phyloP scores from a whole-genome alignment of 2,113 vertebrate species.

The Apteryx mantelli region DNA sequence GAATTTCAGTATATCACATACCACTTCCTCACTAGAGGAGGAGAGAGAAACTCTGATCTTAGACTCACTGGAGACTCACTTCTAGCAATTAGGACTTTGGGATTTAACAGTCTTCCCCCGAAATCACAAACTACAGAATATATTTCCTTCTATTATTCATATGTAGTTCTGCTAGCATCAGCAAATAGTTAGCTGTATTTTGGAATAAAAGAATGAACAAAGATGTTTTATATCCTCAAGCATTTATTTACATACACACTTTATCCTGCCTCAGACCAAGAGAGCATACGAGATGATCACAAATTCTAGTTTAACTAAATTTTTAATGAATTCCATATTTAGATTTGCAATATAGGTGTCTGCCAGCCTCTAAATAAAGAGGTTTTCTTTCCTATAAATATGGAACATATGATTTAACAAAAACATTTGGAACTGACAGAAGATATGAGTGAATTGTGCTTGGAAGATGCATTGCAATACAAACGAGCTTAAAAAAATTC shows the following conservation, averaged over 20 bases:
- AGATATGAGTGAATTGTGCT: not conserved
- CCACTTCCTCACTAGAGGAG: not conserved
- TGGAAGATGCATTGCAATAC: not conserved
- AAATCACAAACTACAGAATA: not conserved
- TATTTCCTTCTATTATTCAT: not conserved
- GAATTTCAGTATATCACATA: not conserved
- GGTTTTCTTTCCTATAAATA: not conserved
- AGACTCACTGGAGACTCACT: not conserved
- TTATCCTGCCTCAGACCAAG: too few species aligned
- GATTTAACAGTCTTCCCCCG: not conserved
- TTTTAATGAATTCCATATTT: too few species aligned
- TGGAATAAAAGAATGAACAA: not conserved
- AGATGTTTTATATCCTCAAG: too few species aligned
- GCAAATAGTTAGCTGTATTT: not conserved
- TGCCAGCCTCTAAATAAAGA: not conserved
- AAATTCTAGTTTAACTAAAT: too few species aligned
- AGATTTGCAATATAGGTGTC: not conserved
- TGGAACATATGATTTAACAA: not conserved
- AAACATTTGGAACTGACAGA: not conserved
- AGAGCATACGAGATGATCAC: too few species aligned
- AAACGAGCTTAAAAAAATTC: not conserved
- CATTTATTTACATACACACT: too few species aligned
- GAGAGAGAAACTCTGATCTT: not conserved
- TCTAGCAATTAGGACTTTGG: not conserved
- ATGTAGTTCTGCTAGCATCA: not conserved